Evolutionary conservation across 2,113 vertebrate genomes (phyloP).

Genomic region (Gobius niger): DNA sequence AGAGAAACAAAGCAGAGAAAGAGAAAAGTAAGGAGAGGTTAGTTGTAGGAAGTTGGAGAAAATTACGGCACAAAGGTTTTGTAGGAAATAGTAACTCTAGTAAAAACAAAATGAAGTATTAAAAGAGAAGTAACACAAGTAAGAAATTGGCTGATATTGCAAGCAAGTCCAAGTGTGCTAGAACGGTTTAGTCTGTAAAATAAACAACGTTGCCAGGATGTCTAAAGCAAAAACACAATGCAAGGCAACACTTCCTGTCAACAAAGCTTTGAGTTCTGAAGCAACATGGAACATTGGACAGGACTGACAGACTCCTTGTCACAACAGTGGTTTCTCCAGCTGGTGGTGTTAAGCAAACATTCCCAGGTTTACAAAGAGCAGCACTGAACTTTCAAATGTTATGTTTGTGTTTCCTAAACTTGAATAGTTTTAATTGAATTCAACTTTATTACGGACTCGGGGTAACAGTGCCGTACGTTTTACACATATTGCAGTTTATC

Average conservation of each 20-base stretch:
- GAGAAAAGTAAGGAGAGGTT: constrained; percentile 7
- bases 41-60: constrained; percentile 1
- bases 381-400: background rate
- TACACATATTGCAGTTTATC: background rate
- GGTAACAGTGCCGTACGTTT: background rate
- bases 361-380: background rate
- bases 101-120: background rate
- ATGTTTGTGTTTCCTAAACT: too few relatives aligned
- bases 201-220: constrained; percentile 7
- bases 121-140: background rate
- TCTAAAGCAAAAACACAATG: background rate
- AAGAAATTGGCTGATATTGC: background rate
- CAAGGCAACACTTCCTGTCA: constrained; percentile 8
- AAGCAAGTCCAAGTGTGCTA: background rate
- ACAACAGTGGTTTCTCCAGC: constrained; percentile 2
- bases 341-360: background rate
- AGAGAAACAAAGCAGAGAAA: background rate
- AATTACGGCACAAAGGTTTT: background rate
- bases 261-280: constrained; percentile 1
- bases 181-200: constrained; percentile 3
- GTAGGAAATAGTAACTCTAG: background rate
- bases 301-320: constrained; percentile 14
- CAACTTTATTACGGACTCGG: too few relatives aligned
- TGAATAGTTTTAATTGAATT: too few relatives aligned
- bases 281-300: constrained; percentile 5